Evolutionary conservation across 1,140 invertebrate genomes (phyloP).

Genomic region (Cotesia glomerata): DNA sequence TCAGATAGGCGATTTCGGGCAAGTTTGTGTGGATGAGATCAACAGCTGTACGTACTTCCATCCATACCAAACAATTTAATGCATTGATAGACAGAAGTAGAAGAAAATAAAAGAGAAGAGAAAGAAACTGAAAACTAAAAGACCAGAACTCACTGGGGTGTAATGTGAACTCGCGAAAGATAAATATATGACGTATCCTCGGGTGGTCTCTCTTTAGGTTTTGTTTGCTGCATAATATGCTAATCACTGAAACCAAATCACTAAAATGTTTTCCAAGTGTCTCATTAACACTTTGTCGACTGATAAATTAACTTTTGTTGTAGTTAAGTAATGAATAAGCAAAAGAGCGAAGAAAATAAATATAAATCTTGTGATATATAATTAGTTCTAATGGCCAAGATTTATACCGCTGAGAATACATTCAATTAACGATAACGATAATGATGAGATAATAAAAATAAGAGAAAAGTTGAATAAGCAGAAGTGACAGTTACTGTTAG

Average conservation of each 20-base stretch:
- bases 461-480: no score
- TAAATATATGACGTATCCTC: conserved; percentile 28
- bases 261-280: conserved; percentile 14
- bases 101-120: background rate
- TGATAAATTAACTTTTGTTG: background rate
- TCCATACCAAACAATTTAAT: no score
- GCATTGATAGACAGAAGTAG: background rate
- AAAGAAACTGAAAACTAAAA: background rate
- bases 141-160: background rate
- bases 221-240: background rate
- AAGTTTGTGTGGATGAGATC: conserved; percentile 1
- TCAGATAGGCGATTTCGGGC: conserved; percentile 18
- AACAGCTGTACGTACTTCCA: no score
- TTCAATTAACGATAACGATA: no score
- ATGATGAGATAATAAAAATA: no score
- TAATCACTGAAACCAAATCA: background rate
- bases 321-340: background rate
- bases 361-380: no score
- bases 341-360: background rate
- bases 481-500: no score
- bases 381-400: no score
- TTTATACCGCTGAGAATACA: no score
- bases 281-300: conserved; percentile 6
- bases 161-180: conserved; percentile 34
- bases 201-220: background rate